Evolutionary conservation across 2,113 vertebrate genomes (phyloP).

Genomic region (Meles meles): DNA sequence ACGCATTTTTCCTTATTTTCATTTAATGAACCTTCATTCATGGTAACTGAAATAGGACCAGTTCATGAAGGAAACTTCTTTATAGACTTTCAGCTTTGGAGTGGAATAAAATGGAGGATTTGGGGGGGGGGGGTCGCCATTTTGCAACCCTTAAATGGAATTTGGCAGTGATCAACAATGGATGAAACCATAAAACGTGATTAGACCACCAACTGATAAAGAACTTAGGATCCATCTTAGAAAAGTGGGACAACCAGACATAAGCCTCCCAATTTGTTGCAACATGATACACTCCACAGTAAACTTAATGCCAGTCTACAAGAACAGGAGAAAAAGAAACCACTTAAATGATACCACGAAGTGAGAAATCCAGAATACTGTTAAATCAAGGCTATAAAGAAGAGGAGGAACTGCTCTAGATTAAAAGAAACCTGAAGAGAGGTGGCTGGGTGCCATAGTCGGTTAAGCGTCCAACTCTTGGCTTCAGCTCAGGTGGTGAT

Average conservation of each 20-base stretch:
- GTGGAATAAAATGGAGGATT: neutral
- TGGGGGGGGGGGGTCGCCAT: neutral
- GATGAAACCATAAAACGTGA: neutral
- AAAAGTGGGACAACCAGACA: neutral
- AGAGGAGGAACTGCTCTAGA: neutral
- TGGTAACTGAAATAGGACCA: neutral
- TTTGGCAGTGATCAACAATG: neutral
- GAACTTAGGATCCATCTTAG: neutral
- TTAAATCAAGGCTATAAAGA: neutral
- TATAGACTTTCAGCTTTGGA: neutral
- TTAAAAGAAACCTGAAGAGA: neutral
- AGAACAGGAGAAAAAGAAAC: neutral
- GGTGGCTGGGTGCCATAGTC: no score
- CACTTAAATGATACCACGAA: neutral
- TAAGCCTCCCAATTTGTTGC: neutral
- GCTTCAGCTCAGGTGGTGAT: no score
- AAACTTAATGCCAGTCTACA: neutral
- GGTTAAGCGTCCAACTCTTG: no score
- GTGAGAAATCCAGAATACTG: neutral
- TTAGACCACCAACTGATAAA: neutral
- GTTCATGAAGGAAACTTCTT: neutral
- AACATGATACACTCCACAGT: neutral
- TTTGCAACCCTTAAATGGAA: neutral
- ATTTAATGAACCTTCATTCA: neutral
- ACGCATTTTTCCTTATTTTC: neutral